These are phyloP conservation scores for Pteropus alecto DNA, from an alignment of 2,113 vertebrate genomes.

Conservation along the genomic window DNA sequence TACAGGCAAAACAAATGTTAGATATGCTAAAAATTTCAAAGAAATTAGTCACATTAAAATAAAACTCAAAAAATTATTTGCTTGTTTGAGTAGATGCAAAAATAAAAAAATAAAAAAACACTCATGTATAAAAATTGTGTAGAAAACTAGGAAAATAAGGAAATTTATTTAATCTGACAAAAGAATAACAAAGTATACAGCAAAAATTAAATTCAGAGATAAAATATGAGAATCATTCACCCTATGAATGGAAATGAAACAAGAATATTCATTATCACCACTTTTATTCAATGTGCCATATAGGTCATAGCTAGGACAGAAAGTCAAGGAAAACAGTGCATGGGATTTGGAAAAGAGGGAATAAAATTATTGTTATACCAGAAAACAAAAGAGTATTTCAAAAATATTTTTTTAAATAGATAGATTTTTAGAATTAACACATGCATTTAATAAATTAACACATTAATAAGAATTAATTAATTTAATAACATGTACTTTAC, in stretches of 20 bases:
- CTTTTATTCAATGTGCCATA: neutral
- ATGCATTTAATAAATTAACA: neutral
- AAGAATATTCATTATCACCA: neutral
- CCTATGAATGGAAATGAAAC: neutral
- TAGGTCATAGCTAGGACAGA: neutral
- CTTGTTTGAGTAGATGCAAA: neutral
- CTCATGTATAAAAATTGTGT: neutral
- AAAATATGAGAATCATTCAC: neutral
- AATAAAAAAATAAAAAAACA: neutral
- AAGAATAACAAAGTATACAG: neutral
- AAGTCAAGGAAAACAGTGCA: neutral
- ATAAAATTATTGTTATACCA: neutral
- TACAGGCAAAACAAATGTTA: neutral
- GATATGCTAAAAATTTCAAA: neutral
- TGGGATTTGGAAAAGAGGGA: neutral
- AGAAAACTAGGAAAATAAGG: neutral
- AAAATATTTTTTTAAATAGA: neutral
- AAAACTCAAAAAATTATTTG: neutral
- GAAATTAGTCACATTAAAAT: neutral
- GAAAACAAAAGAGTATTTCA: neutral
- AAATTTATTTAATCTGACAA: neutral
- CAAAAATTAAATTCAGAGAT: neutral
- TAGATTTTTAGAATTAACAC: neutral
- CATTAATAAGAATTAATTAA: no score
- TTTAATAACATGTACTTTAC: no score